Evolutionary conservation across 2,113 vertebrate genomes (phyloP).

Genomic region (Calonectris borealis): DNA sequence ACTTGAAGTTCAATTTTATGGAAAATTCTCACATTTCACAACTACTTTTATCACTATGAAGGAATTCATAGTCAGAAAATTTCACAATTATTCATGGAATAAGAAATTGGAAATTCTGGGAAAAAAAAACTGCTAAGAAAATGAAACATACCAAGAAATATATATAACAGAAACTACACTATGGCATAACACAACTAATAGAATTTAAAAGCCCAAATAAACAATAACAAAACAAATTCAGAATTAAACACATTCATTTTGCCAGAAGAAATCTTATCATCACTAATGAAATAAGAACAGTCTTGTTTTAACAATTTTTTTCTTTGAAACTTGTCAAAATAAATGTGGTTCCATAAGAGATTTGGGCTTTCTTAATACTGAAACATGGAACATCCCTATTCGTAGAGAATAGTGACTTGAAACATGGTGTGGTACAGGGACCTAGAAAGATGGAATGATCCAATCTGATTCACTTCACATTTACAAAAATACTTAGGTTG

Average conservation of each 20-base stretch:
- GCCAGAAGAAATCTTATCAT: background rate
- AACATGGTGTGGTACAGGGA: background rate
- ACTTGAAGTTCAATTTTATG: background rate
- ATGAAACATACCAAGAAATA: background rate
- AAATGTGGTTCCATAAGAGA: background rate
- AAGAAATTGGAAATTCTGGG: background rate
- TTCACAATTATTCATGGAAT: background rate
- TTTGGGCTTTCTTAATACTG: background rate
- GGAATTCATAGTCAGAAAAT: background rate
- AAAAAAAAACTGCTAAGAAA: background rate
- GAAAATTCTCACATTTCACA: background rate
- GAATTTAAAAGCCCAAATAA: background rate
- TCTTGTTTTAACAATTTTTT: background rate
- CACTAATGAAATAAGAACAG: background rate
- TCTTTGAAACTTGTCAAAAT: background rate
- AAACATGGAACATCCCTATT: background rate
- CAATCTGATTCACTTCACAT: background rate
- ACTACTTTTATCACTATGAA: background rate
- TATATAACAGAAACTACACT: background rate
- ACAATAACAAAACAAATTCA: background rate
- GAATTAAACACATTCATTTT: background rate
- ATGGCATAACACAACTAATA: background rate
- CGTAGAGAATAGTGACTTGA: background rate
- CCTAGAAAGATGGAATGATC: background rate
- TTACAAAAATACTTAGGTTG: background rate